A percentile compares a stretch with the other conserved stretches of the same genome.
Conservation (phyloP, 1,140 invertebrate genomes). For the Heliconius nattereri region DNA sequence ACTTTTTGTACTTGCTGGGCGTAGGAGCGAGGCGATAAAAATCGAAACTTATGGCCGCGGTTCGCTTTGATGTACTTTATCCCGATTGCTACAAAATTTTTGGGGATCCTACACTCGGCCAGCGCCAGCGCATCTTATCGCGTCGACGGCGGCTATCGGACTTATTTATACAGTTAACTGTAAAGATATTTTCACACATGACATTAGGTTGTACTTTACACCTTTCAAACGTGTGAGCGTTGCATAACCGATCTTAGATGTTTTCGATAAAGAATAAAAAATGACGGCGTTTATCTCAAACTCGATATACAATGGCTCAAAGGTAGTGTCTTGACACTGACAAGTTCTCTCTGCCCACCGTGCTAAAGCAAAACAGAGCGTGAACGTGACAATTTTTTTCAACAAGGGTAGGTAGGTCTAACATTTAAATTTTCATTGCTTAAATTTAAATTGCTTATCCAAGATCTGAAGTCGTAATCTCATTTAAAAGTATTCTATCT, state of each 20-base stretch:
- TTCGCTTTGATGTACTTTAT: conserved; percentile 66
- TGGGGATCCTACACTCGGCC: conserved; percentile 40
- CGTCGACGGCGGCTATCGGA: conserved; percentile 6
- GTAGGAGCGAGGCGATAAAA: conserved; percentile 65
- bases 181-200: conserved; percentile 34
- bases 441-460: no score
- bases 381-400: no score
- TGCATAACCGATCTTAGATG: conserved; percentile 25
- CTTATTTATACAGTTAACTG: conserved; percentile 40
- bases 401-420: no score
- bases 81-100: conserved; percentile 58
- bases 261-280: conserved; percentile 16
- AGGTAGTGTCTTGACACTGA: no score
- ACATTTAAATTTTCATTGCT: no score
- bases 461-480: no score
- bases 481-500: not conserved
- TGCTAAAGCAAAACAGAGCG: no score
- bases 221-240: conserved; percentile 20
- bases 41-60: conserved; percentile 72
- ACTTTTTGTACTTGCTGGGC: conserved; percentile 56
- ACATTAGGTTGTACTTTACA: conserved; percentile 31
- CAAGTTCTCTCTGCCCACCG: no score
- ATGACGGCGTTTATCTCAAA: not conserved
- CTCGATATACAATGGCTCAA: no score
- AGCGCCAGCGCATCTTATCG: conserved; percentile 26